A percentile compares a stretch with the other conserved stretches of the same genome.
These are phyloP conservation scores for Phallusia fumigata DNA, from an alignment of 23 tunicate species.

Conservation along the genomic window DNA sequence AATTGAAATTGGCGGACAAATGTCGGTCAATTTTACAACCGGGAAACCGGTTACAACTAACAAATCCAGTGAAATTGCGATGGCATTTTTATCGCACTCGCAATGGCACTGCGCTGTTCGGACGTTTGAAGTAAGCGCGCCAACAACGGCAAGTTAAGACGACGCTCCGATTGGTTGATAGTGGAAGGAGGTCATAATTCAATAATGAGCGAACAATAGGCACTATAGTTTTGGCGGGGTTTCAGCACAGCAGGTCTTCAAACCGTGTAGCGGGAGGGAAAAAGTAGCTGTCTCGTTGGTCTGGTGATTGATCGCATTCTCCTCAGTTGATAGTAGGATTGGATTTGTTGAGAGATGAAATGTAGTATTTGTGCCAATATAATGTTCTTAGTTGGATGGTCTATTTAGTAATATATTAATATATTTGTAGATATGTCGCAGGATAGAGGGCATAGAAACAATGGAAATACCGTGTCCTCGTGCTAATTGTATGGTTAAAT, in stretches of 20 bases:
- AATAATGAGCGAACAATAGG: conserved; percentile 8
- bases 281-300: conserved; percentile 7
- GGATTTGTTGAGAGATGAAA: conserved; percentile 4
- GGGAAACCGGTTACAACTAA: background rate
- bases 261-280: conserved; percentile 4
- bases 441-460: background rate
- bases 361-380: background rate
- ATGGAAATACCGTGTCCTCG: conserved; percentile 15
- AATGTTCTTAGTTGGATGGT: background rate
- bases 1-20: background rate
- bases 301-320: conserved; percentile 14
- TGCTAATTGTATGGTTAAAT: background rate
- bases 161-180: conserved; percentile 11
- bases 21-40: background rate
- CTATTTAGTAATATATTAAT: background rate
- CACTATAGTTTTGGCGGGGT: conserved; percentile 4
- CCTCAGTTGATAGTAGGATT: background rate
- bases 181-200: background rate
- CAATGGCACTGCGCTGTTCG: conserved; percentile 11
- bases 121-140: background rate
- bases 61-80: conserved; percentile 5
- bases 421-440: background rate
- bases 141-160: background rate
- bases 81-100: conserved; percentile 3
- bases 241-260: conserved; percentile 7